Base-by-base conservation (phyloP, 2,888 invertebrate species). In the Pilophorus perplexus region DNA sequence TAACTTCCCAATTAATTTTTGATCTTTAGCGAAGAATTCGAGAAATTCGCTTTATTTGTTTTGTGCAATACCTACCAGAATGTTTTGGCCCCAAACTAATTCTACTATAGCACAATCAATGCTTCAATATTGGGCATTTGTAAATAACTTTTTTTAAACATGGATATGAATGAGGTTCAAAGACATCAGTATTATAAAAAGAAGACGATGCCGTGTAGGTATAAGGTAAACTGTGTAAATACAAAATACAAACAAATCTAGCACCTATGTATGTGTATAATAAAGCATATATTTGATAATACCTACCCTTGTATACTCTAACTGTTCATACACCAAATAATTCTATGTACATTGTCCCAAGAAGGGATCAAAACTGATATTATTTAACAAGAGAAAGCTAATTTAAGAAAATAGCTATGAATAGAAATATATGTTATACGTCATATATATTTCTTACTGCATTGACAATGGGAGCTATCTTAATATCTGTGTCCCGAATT, bases 401-500 rank as follows among this genome's bases (percentile, higher is more conserved):
- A 10, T 62, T 23, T 52, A 18, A 52, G 27, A 64, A 23, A 38
- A 14, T 44, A 52, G 52, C 37, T 18, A 27, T 44, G 27, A 18
- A 44, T 42, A 25, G 37, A 42, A 62, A 37, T 48, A 27, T 64
- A 65, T 64, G n/a, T n/a, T n/a, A 57, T 54, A 55, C 27, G 38
- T 16, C 23, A 50, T 64, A 64, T 67, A 62, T 46, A 46, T 62
- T 52, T 64, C 48, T 65, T 28, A 64, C 54, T 65, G 65, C 68
- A 68, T 65, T 68, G 68, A 68, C 68, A 68, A 65, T 68, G 64
- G 28, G 65, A 68, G 52, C 52, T 64, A 48, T 37, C 25, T 38
- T 18, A 64, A 52, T 57, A 50, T 54, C 40, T 40, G 38, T 64
- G 37, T 52, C 52, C 64, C 64, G 52, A 62, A 62, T 62, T 62